Base-by-base conservation (phyloP, 2,113 vertebrate genomes). In the Lichenostomus cassidix region DNA sequence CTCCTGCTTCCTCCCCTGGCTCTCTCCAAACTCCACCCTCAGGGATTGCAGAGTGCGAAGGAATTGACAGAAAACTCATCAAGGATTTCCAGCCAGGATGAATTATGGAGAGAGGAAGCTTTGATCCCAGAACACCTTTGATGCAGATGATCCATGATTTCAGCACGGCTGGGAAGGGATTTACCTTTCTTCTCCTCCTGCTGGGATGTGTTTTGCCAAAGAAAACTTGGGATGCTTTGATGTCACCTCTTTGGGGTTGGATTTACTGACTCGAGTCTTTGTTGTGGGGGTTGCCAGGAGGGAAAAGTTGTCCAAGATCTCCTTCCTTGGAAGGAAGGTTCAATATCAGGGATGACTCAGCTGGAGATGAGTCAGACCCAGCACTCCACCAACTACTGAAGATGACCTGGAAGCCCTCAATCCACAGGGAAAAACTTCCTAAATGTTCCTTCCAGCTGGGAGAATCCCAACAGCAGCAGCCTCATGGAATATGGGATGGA, bases 331-430 rank as follows among this genome's bases (percentile, higher is more conserved):
- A 81, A 74, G 88, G 62, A 35, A 10, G 65, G 23, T 46, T 83
- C 70, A 39, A 62, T 41, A 58, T 53, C 28, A 64, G 42, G 70
- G 23, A 83, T 91, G 95, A 97, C 75, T 85, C 89, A 95, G 93
- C 84, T 28, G 82, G 33, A 59, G 84, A 87, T 95, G 93, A 96
- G 65, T 95, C 95, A 97, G 65, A 79, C 3, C 81, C 35, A 29
- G 47, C 91, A 28, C 70, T 87, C 87, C 62, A 27, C 1, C 2
- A 87, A 69, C 90, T 87, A 3, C 0, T 5, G 25, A 44, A 62
- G 78, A 41, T 1, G 12, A 58, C 5, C 49, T 1, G 17, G 53
- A 62, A 85, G 58, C 62, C 41, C 63, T 89, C 41, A 28, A 67
- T 17, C n/a, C 29, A 31, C 24, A 15, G 28, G 60, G 46, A 53